These are phyloP conservation scores for Gopherus flavomarginatus DNA, from an alignment of 2,113 vertebrate species.

Conservation along the genomic window DNA sequence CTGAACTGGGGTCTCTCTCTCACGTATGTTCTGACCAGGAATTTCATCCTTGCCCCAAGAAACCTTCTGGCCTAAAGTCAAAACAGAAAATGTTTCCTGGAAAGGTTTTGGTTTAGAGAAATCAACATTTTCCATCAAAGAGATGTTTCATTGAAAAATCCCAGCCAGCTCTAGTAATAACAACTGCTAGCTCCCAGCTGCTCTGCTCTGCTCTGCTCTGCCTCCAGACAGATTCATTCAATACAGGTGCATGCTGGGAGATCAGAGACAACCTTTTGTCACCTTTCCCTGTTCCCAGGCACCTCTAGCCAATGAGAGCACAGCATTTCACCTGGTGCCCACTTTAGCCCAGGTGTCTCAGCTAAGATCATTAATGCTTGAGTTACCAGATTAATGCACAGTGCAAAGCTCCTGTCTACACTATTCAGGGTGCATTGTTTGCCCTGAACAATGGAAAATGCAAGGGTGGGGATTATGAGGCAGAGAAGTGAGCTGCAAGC, in stretches of 20 bases:
- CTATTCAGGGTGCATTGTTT: not conserved
- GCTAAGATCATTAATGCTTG: not conserved
- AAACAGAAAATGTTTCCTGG: not conserved
- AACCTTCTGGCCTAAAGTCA: not conserved
- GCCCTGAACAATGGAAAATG: not conserved
- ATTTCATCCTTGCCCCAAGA: not conserved
- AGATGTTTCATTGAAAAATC: not conserved
- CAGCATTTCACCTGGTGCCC: not conserved
- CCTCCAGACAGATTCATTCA: not conserved
- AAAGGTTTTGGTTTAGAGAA: not conserved
- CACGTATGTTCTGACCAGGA: not conserved
- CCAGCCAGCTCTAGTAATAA: not conserved
- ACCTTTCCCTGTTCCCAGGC: not conserved
- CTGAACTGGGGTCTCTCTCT: not conserved
- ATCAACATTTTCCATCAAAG: not conserved
- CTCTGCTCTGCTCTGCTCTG: not conserved
- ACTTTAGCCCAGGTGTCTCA: not conserved
- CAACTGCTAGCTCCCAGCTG: not conserved
- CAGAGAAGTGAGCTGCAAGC: not conserved
- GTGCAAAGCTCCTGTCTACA: not conserved
- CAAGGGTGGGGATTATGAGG: not conserved
- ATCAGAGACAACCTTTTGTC: not conserved
- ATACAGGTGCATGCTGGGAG: not conserved
- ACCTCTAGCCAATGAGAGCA: not conserved
- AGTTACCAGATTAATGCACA: not conserved